A percentile compares a stretch with the other conserved stretches of the same genome.
Evolutionary conservation across 2,113 vertebrate genomes (phyloP).

Genomic region (Amazona guildingii): DNA sequence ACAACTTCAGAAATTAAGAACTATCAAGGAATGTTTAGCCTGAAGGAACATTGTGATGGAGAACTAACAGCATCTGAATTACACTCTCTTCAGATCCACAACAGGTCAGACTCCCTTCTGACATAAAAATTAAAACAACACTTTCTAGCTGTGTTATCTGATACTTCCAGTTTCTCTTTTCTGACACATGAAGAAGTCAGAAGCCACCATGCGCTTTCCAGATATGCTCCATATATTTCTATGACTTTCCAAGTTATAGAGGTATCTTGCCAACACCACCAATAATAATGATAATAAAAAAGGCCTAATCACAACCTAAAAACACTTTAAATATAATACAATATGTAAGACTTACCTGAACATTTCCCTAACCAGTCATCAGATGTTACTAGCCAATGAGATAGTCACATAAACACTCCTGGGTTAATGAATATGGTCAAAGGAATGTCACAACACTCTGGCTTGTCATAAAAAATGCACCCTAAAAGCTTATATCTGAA

Average conservation of each 20-base stretch:
- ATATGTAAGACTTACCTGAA: conserved; percentile 34
- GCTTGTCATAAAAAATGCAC: not conserved
- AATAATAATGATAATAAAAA: not conserved
- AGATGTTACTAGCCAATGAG: not conserved
- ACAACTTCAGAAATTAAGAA: not conserved
- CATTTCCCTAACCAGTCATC: not conserved
- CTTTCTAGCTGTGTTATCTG: not conserved
- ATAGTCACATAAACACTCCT: not conserved
- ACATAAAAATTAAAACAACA: not conserved
- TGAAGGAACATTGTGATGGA: not conserved
- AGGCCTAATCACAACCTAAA: not conserved
- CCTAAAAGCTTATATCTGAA: not conserved
- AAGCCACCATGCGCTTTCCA: not conserved
- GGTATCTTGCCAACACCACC: not conserved
- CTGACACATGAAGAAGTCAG: not conserved
- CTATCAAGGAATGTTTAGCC: not conserved
- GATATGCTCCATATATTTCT: not conserved
- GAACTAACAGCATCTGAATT: not conserved
- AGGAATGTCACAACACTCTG: not conserved
- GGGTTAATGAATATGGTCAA: not conserved
- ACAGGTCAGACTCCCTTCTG: not conserved
- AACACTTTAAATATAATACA: not conserved
- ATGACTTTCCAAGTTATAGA: not conserved
- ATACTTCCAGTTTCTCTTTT: not conserved
- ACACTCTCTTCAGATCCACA: not conserved